Percentiles rank a stretch among this genome's conserved stretches.
These are phyloP conservation scores for Pangasius sanitwongsei DNA, from an alignment of 2,797 vertebrate genomes.

Conservation along the genomic window DNA sequence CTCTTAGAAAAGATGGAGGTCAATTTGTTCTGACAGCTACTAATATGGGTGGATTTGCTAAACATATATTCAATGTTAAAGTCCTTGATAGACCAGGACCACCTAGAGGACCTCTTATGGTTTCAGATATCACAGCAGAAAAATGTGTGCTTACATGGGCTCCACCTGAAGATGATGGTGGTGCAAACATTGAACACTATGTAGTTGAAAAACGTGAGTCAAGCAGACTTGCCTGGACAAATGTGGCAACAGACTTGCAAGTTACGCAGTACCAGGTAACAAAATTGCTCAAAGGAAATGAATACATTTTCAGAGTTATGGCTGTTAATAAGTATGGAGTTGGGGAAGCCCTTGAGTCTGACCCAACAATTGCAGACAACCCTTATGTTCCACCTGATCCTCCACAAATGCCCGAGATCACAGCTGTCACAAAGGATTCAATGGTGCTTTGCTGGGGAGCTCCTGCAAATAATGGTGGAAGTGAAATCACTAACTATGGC, in stretches of 20 bases:
- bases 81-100: slow-evolving; percentile 90
- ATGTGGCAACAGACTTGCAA: slow-evolving; percentile 85
- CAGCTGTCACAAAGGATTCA: slow-evolving; percentile 89
- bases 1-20: slow-evolving; percentile 88
- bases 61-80: slow-evolving; percentile 86
- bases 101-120: slow-evolving; percentile 87
- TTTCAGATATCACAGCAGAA: slow-evolving; percentile 90
- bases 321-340: slow-evolving; percentile 91
- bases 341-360: slow-evolving; percentile 84
- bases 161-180: slow-evolving; percentile 91
- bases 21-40: slow-evolving; percentile 87
- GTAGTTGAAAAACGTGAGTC: slow-evolving; percentile 96
- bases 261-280: slow-evolving; percentile 88
- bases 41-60: slow-evolving; percentile 89
- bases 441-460: slow-evolving; percentile 95
- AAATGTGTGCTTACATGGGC: slow-evolving; percentile 90
- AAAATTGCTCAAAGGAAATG: slow-evolving; percentile 94
- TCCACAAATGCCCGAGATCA: slow-evolving; percentile 89
- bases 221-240: slow-evolving; percentile 93
- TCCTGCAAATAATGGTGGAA: slow-evolving; percentile 90
- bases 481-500: slow-evolving; percentile 88
- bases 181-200: slow-evolving; percentile 88
- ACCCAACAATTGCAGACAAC: slow-evolving; percentile 87
- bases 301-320: slow-evolving; percentile 96
- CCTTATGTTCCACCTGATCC: slow-evolving; percentile 89